Evolutionary conservation across 2,797 vertebrate genomes (phyloP).

Genomic region (Gymnothorax reevesii): DNA sequence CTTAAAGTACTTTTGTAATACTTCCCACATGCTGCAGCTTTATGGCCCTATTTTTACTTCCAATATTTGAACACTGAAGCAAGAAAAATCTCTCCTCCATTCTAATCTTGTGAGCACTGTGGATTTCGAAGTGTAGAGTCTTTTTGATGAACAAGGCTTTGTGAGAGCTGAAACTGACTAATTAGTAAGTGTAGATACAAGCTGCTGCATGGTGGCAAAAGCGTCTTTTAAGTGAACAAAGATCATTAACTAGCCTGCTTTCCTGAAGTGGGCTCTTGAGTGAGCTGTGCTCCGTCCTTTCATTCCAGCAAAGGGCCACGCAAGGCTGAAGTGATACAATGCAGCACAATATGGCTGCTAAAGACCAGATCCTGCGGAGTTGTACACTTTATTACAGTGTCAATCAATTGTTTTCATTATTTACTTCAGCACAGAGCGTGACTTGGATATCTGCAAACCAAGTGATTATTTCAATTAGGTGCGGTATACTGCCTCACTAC

Average conservation of each 20-base stretch:
- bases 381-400: background rate
- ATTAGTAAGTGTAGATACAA: slow-evolving; percentile 1
- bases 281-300: background rate
- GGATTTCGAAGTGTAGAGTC: background rate
- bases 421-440: background rate
- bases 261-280: slow-evolving; percentile 3
- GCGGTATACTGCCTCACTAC: background rate
- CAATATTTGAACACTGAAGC: background rate
- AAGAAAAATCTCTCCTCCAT: background rate
- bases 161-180: background rate
- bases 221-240: background rate
- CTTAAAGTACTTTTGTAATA: background rate
- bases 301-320: background rate
- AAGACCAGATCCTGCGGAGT: background rate
- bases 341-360: background rate
- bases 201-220: background rate
- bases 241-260: slow-evolving; percentile 1
- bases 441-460: background rate
- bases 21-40: background rate
- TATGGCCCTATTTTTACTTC: background rate
- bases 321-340: background rate
- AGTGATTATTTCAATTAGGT: slow-evolving; percentile 1
- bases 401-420: background rate
- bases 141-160: slow-evolving; percentile 3
- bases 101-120: background rate